Percentiles rank a stretch among this genome's conserved stretches.
Conservation (phyloP, 2,888 invertebrate genomes). For the Laspeyria flexula region DNA sequence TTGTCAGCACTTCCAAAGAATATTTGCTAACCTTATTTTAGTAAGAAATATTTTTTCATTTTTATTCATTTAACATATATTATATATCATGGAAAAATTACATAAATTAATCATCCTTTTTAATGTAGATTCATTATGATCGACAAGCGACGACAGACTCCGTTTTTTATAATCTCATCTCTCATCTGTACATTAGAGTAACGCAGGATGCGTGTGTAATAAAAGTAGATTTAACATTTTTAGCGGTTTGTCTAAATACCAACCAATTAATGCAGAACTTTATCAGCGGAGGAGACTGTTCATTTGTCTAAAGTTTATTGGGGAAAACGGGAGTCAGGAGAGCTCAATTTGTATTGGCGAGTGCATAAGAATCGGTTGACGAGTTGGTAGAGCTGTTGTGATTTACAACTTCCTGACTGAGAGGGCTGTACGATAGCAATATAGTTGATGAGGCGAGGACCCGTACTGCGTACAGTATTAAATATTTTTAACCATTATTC, state of each 20-base stretch:
- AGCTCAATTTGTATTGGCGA: constrained; percentile 54
- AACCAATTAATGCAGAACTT: constrained; percentile 53
- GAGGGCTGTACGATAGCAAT: constrained; percentile 59
- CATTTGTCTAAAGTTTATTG: constrained; percentile 22
- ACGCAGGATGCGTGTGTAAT: constrained; percentile 72
- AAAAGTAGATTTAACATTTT: constrained; percentile 73
- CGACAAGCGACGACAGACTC: constrained; percentile 17
- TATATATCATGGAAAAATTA: constrained; percentile 28
- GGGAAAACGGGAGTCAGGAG: constrained; percentile 20
- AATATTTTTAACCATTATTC: constrained; percentile 31
- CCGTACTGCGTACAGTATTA: constrained; percentile 39
- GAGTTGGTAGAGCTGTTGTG: constrained; percentile 63
- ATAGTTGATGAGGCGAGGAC: constrained; percentile 60
- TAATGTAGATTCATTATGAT: constrained; percentile 58
- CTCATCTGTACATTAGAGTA: constrained; percentile 48
- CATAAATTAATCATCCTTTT: constrained; percentile 35
- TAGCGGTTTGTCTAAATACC: constrained; percentile 58
- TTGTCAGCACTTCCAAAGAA: neutral
- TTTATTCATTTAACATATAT: constrained; percentile 18
- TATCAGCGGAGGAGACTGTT: constrained; percentile 21
- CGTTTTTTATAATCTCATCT: constrained; percentile 32
- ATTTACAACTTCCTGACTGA: constrained; percentile 80
- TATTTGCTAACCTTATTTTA: too few relatives aligned
- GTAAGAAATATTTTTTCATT: too few relatives aligned
- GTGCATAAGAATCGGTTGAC: constrained; percentile 60